Evolutionary conservation across 30 jellyfish, hydroid and myxozoan genomes (phyloP).

Genomic region (Nemopilema nomurai): DNA sequence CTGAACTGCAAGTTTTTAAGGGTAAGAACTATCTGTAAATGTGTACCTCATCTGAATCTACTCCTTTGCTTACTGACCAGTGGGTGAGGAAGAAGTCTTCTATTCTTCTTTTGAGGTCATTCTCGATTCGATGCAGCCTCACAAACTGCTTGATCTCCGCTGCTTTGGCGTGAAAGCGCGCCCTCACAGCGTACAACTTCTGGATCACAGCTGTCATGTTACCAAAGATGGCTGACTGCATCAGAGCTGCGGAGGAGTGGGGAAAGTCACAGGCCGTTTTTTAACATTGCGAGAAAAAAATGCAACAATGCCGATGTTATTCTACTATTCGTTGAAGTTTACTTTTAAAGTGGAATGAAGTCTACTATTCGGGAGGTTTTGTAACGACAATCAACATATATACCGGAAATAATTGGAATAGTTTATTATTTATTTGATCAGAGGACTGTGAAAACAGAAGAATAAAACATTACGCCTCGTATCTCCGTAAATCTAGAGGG

Average conservation of each 20-base stretch:
- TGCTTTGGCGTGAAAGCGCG: constrained; percentile 92
- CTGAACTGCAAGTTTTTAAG: too few species aligned
- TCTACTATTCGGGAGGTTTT: too few species aligned
- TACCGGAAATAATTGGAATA: too few species aligned
- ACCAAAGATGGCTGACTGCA: constrained; percentile 97
- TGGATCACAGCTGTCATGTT: constrained; percentile 98
- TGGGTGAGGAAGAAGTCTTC: constrained; percentile 84
- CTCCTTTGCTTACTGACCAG: constrained; percentile 98
- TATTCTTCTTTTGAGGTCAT: constrained; percentile 83
- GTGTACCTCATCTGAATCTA: constrained; percentile 88
- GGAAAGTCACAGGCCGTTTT: neutral
- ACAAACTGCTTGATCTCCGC: constrained; percentile 89
- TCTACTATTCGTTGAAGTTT: too few species aligned
- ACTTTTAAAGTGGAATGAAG: too few species aligned
- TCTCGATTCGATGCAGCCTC: constrained; percentile 88
- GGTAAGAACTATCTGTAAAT: neutral
- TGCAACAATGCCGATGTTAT: too few species aligned
- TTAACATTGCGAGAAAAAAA: neutral
- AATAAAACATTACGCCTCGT: too few species aligned
- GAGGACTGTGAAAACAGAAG: too few species aligned
- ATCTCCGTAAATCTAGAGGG: too few species aligned
- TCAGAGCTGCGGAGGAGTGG: constrained; percentile 57
- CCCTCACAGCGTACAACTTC: constrained; percentile 88
- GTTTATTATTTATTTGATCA: too few species aligned
- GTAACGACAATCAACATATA: too few species aligned